Evolutionary conservation across 1,140 invertebrate genomes (phyloP).

Genomic region (Drosophila ambigua): DNA sequence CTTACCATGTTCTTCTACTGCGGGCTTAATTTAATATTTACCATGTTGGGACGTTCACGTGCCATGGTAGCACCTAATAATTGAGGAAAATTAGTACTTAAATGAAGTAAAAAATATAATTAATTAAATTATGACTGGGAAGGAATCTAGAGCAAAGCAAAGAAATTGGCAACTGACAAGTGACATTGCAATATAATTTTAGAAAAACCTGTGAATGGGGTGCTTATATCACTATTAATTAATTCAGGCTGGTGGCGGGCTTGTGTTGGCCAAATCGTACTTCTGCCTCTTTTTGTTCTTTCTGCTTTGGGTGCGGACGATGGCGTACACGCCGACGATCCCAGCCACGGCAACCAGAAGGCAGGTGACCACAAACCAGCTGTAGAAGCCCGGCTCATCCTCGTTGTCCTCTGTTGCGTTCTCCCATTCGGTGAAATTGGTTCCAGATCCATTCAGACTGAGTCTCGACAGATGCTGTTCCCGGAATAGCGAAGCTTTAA

Average conservation of each 20-base stretch:
- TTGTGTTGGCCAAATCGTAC: conserved; percentile 63
- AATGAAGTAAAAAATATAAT: too few species aligned
- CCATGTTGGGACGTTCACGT: not conserved
- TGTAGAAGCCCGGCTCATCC: conserved; percentile 52
- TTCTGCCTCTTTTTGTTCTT: conserved; percentile 52
- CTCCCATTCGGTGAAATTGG: conserved; percentile 56
- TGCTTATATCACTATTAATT: conserved; percentile 3
- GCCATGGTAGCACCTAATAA: too few species aligned
- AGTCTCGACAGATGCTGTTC: conserved; percentile 28
- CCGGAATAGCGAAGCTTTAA: conserved; percentile 54
- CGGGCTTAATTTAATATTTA: not conserved
- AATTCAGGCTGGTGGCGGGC: conserved; percentile 24
- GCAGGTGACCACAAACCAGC: conserved; percentile 67
- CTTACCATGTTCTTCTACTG: too few species aligned
- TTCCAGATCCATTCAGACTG: conserved; percentile 19
- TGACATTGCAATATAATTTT: conserved; percentile 20
- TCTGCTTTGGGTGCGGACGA: conserved; percentile 59
- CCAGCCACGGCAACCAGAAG: conserved; percentile 59
- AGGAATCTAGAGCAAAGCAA: too few species aligned
- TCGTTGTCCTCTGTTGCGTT: conserved; percentile 22
- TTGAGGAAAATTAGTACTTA: too few species aligned
- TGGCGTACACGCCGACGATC: conserved; percentile 39
- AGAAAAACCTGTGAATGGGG: not conserved
- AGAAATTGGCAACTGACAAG: not conserved
- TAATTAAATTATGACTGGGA: too few species aligned